Conservation (phyloP, 2,797 vertebrate genomes). For the Acanthurus leucopareius region DNA sequence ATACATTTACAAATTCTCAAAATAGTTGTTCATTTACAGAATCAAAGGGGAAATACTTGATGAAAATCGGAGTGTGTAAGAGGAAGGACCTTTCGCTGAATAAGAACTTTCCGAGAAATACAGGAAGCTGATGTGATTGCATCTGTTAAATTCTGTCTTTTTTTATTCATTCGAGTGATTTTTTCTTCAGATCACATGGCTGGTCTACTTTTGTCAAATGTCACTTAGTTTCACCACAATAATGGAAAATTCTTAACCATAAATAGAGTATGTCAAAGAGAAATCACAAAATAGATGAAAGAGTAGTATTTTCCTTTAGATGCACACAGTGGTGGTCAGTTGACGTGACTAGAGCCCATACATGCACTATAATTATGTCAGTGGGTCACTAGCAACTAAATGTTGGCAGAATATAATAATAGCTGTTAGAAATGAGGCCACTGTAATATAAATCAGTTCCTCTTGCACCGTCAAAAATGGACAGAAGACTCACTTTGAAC, state of each 20-base stretch:
- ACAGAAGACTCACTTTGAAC: neutral
- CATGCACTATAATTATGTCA: conserved; percentile 21
- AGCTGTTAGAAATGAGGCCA: neutral
- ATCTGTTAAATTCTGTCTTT: conserved; percentile 20
- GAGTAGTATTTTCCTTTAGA: neutral
- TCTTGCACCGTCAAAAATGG: neutral
- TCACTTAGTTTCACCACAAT: neutral
- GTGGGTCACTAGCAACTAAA: neutral
- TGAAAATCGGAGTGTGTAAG: conserved; percentile 27
- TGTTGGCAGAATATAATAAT: neutral
- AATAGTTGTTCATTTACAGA: neutral
- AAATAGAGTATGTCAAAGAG: neutral
- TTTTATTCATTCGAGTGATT: neutral
- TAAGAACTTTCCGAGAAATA: conserved; percentile 58
- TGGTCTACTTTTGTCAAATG: neutral
- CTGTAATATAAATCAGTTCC: neutral
- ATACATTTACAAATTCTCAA: neutral
- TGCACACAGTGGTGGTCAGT: neutral
- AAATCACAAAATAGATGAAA: neutral
- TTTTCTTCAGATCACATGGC: neutral
- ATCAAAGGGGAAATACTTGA: conserved; percentile 38
- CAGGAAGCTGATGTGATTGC: conserved; percentile 64
- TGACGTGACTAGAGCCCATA: conserved; percentile 3
- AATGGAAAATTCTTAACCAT: neutral
- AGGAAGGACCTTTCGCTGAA: conserved; percentile 63